These are phyloP conservation scores for Itoplectis maculator DNA, from an alignment of 2,888 invertebrate genomes.

Conservation along the genomic window DNA sequence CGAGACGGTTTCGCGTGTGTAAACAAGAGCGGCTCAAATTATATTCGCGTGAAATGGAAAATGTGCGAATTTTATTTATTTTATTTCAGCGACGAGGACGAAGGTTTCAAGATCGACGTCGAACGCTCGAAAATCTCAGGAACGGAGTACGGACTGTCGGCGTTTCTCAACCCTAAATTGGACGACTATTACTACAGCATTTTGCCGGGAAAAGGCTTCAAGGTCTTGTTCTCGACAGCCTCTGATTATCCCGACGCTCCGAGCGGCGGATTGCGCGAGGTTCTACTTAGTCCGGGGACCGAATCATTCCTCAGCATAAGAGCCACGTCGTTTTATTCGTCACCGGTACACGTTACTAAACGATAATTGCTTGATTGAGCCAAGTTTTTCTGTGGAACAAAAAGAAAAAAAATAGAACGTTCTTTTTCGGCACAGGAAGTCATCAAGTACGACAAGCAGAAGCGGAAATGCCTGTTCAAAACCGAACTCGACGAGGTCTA, in stretches of 20 bases:
- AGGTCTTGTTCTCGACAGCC: conserved; percentile 86
- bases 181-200: conserved; percentile 86
- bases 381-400: background rate
- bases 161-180: conserved; percentile 74
- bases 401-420: conserved; percentile 2
- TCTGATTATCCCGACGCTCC: conserved; percentile 87
- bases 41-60: too few species aligned
- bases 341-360: too few species aligned
- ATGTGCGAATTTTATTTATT: background rate
- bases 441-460: conserved; percentile 55
- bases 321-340: conserved; percentile 72
- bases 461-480: conserved; percentile 73
- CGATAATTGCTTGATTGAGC: too few species aligned
- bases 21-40: too few species aligned
- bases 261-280: conserved; percentile 85
- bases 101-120: conserved; percentile 21
- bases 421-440: conserved; percentile 65
- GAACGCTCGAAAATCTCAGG: conserved; percentile 66
- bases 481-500: conserved; percentile 69
- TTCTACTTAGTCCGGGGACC: conserved; percentile 74
- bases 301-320: conserved; percentile 77
- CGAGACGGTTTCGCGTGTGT: too few species aligned
- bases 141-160: conserved; percentile 75
- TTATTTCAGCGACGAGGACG: conserved; percentile 15
- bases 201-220: conserved; percentile 85